These are phyloP conservation scores for Rapana venosa DNA, from an alignment of 2,888 invertebrate species.

Conservation along the genomic window DNA sequence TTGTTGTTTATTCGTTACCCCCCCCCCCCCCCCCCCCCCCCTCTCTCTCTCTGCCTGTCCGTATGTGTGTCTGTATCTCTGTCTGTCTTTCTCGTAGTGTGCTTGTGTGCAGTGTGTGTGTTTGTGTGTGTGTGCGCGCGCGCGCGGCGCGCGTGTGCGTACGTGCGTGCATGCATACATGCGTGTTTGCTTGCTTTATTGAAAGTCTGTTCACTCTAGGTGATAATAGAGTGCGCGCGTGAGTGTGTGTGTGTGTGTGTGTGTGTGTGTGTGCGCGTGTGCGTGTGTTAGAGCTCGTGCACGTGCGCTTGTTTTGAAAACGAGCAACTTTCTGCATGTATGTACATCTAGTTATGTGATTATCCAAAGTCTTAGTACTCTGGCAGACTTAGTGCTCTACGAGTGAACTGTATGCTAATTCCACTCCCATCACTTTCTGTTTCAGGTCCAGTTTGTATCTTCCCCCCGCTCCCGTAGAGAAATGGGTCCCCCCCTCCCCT, in stretches of 20 bases:
- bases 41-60: not conserved
- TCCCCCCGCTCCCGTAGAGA: too few species aligned
- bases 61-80: not conserved
- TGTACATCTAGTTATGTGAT: too few species aligned
- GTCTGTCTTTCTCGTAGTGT: not conserved
- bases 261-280: not conserved
- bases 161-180: not conserved
- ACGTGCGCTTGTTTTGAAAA: too few species aligned
- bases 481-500: too few species aligned
- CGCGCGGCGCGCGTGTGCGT: not conserved
- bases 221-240: not conserved
- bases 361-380: too few species aligned
- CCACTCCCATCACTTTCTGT: too few species aligned
- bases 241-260: not conserved
- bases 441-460: too few species aligned
- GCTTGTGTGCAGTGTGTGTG: conserved; percentile 32
- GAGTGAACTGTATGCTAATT: too few species aligned
- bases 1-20: not conserved
- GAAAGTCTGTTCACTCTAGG: not conserved
- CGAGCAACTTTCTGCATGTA: too few species aligned
- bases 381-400: too few species aligned
- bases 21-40: not conserved
- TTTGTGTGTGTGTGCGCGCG: conserved; percentile 31
- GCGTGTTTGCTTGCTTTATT: not conserved
- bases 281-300: not conserved